Conservation (phyloP, 2,797 vertebrate genomes). For the Chaenodraco wilsoni region DNA sequence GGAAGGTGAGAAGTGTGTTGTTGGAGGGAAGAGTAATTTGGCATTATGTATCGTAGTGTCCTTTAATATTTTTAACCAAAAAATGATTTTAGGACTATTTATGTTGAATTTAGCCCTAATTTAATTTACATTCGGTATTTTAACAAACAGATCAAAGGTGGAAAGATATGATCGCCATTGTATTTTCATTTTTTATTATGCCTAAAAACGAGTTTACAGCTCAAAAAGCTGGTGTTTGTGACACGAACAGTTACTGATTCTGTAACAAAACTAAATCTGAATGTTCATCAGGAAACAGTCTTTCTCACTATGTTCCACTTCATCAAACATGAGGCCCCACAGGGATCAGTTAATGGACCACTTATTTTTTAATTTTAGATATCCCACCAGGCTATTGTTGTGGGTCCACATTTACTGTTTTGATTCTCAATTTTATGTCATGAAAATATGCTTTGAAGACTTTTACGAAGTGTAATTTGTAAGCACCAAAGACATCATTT, state of each 20-base stretch:
- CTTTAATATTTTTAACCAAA: neutral
- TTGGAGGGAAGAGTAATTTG: neutral
- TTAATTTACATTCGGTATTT: neutral
- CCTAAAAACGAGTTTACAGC: neutral
- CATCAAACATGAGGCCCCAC: conserved; percentile 4
- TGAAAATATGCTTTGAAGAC: neutral
- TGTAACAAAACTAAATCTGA: neutral
- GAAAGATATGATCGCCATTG: neutral
- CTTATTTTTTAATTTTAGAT: conserved; percentile 1
- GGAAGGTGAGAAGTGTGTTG: neutral
- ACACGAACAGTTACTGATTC: neutral
- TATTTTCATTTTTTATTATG: neutral
- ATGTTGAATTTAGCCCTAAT: neutral
- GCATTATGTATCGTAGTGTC: neutral
- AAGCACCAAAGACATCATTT: neutral
- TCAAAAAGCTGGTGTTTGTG: neutral
- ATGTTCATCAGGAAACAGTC: neutral
- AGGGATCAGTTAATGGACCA: conserved; percentile 2
- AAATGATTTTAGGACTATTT: neutral
- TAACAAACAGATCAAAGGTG: neutral
- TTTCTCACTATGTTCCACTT: neutral
- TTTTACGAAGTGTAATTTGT: neutral
- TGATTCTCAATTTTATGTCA: neutral
- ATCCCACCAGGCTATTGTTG: neutral
- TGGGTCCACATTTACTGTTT: neutral